Base-by-base conservation (phyloP, 2,888 invertebrate species). In the Meandrusa payeni region DNA sequence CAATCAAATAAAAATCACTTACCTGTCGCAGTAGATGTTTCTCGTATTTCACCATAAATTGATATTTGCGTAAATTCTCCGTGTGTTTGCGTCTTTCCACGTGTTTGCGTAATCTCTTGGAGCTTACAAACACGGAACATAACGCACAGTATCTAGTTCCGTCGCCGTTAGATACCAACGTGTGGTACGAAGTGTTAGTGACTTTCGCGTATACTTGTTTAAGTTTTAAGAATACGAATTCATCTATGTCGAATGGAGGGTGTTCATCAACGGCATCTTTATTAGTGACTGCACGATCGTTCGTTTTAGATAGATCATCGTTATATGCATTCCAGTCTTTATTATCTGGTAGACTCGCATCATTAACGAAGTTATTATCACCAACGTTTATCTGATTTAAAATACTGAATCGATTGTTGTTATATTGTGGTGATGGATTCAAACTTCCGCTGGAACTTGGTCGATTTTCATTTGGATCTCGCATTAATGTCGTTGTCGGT, bases 11-110 rank as follows among this genome's bases (percentile, higher is more conserved):
- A n/a, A n/a, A n/a, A n/a, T 17, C 15, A 24, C 37, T 12, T 6
- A 69, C 74, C 67, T 73, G 73, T 45, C 73, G 49, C 2, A 73
- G 43, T 5, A 69, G 47, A 40, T 60, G 55, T 7, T 52, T 58
- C 1, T 57, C 51, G 41, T 59, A 64, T 38, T 61, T 54, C 27
- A 60, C 51, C 31, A 72, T 19, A 52, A 63, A 52, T 31, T 61
- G 51, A 41, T 54, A 51, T 37, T 56, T 45, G 2, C 52, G 23
- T 32, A 63, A 22, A 48, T 60, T 48, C 5, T 59, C 41, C 6
- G 32, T 6, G 56, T 65, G 62, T 10, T 17, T n/a, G 2, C 46
- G 23, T 2, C 43, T 50, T 0, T 51, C 44, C 0, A 56, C 26
- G 3, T 64, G 64, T 1, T 26, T 38, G 5, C 33, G 33, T 2